Evolutionary conservation across 2,888 invertebrate species (phyloP), one percentile per base, ranked within the genome.

Genomic region (Ischnura elegans): DNA sequence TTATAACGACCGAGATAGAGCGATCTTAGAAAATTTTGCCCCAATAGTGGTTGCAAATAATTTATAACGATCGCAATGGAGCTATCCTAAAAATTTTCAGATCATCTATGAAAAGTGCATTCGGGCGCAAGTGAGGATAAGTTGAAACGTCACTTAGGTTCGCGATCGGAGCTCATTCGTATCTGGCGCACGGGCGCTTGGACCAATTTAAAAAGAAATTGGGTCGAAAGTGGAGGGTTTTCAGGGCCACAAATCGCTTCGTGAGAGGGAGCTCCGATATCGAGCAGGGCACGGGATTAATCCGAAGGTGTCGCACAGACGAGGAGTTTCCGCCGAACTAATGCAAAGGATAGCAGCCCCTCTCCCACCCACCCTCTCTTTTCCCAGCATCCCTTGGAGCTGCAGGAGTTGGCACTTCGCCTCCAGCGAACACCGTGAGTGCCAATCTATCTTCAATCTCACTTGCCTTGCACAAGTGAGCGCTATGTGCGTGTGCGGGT

Each of bases 321-420:
- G 55, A 55, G 61, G 43, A 43, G n/a, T 36, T 51, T 66, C 90
- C 90, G 13, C 43, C 2, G 90, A 90, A 66, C 90, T 90, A 90
- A 61, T 90, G 90, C 90, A 61, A 90, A 61, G 61, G 61, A 90
- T 61, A 61, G 43, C 61, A 55, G 13, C 90, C 10, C 87, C 29
- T 42, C 87, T 8, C 76, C 36, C 16, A 29, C 76, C 16, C 36
- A 0, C 1, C 76, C 29, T 61, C 61, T 25, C 55, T 25, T 55
- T 13, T 29, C 66, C 21, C 66, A 21, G 29, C 76, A 36, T 21
- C 76, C 36, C 76, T 76, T 36, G 13, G 61, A 90, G 90, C 61
- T 90, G 90, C 90, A 90, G n/a, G 90, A 90, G 90, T 90, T 90
- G 66, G 55, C 90, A 90, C 90, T 90, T 90, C n/a, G 90, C 61